Base-by-base conservation (phyloP, 2,888 invertebrate genomes). In the Uloborus plumipes region DNA sequence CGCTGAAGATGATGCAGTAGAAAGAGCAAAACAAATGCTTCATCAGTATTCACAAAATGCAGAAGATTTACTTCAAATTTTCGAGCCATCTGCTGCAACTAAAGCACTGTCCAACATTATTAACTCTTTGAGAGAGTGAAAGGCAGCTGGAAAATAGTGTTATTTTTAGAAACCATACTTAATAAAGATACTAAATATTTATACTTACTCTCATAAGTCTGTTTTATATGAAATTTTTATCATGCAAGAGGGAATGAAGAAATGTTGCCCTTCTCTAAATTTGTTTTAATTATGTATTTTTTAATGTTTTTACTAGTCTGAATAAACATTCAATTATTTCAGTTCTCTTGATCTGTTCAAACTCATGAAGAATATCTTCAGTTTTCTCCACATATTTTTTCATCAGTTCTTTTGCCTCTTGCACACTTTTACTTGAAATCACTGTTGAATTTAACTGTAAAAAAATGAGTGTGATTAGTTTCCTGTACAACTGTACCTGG, bases 61-160 rank as follows among this genome's bases (percentile, higher is more conserved):
- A 0, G 91, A 94, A 87, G 91, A 92, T 83, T 93, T 94, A 14
- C 90, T 97, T 26, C 92, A 92, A 86, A 92, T 92, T 85, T 94
- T 97, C 88, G 93, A 94, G 70, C 91, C 92, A 86, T 94, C 94
- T 75, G 96, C 96, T 89, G 96, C 96, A 0, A 91, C 94, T 84
- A 94, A 93, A 31, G 96, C 96, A 0, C 91, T 97, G 72, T 92
- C 93, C 72, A 96, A 96, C 89, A 96, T 97, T 86, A 87, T 89
- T 26, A 73, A 83, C 59, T 84, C 85, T 15, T 62, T 86, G 14
- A 77, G 74, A 69, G 80, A 84, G 59, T 84, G 67, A 65, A 11
- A 49, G 39, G 55, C 47, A 66, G 51, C 14, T 22, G 14, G 22
- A 20, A 3, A 66, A 13, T 61, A 1, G 26, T 20, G 61, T 26